These are phyloP conservation scores for Thecophora atra DNA, from an alignment of 2,888 invertebrate species.

Conservation along the genomic window DNA sequence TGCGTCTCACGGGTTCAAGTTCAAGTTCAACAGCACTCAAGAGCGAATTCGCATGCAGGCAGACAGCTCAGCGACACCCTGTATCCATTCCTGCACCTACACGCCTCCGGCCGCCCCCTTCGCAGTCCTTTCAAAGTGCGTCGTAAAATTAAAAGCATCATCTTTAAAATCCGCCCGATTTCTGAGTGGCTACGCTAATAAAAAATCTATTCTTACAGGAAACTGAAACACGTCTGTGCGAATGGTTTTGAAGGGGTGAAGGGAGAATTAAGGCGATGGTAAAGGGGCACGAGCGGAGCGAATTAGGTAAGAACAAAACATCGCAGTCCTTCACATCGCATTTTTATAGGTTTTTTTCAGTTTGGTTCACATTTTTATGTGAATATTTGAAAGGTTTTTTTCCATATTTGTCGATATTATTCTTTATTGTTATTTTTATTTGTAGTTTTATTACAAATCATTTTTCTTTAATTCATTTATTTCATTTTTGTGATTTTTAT, in stretches of 20 bases:
- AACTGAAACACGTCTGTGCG: neutral
- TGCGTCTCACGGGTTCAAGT: neutral
- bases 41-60: neutral
- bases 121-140: neutral
- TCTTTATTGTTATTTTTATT: too few relatives aligned
- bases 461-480: too few relatives aligned
- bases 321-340: neutral
- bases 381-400: too few relatives aligned
- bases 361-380: neutral
- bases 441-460: too few relatives aligned
- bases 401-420: too few relatives aligned
- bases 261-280: too few relatives aligned
- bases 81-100: too few relatives aligned
- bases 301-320: neutral
- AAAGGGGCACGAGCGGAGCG: neutral
- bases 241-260: too few relatives aligned
- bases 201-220: slow-evolving; percentile 25
- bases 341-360: neutral
- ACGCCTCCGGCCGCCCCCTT: neutral
- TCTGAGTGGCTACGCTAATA: slow-evolving; percentile 21
- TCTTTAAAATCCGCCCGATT: slow-evolving; percentile 1
- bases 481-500: too few relatives aligned
- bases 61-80: neutral
- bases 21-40: slow-evolving; percentile 1
- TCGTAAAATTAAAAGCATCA: slow-evolving; percentile 30